phyloP scores from a whole-genome alignment of 2,797 vertebrate genomes.

The Gallirallus australis region DNA sequence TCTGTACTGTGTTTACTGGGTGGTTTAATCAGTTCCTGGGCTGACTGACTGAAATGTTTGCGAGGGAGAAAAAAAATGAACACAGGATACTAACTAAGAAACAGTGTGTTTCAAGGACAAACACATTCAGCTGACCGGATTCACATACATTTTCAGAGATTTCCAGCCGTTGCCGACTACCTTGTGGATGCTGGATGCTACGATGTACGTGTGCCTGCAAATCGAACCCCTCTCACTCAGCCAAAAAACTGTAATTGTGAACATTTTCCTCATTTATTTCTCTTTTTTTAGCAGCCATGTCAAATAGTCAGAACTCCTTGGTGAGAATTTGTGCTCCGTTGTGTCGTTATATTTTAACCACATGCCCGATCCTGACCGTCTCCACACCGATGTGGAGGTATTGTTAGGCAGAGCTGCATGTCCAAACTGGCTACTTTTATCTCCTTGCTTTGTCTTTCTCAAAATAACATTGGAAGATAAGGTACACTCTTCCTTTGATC shows the following conservation, averaged over 20 bases:
- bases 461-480: constrained; percentile 63
- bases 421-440: constrained; percentile 53
- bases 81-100: constrained; percentile 61
- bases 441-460: constrained; percentile 69
- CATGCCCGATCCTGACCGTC: background rate
- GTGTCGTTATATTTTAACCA: constrained; percentile 50
- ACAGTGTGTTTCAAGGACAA: constrained; percentile 57
- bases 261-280: background rate
- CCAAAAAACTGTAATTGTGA: background rate
- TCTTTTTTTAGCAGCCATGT: background rate
- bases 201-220: background rate
- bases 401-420: constrained; percentile 26
- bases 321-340: background rate
- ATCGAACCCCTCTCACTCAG: background rate
- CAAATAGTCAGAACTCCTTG: background rate
- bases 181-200: background rate
- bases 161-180: background rate
- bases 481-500: constrained; percentile 55
- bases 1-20: constrained; percentile 67
- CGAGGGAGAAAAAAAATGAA: constrained; percentile 57
- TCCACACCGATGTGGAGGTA: background rate
- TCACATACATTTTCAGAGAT: constrained; percentile 17
- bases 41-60: constrained; percentile 63
- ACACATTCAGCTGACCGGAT: constrained; percentile 37
- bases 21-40: constrained; percentile 63